Conservation (phyloP, 2,113 vertebrate species). For the Eurystomus gularis region DNA sequence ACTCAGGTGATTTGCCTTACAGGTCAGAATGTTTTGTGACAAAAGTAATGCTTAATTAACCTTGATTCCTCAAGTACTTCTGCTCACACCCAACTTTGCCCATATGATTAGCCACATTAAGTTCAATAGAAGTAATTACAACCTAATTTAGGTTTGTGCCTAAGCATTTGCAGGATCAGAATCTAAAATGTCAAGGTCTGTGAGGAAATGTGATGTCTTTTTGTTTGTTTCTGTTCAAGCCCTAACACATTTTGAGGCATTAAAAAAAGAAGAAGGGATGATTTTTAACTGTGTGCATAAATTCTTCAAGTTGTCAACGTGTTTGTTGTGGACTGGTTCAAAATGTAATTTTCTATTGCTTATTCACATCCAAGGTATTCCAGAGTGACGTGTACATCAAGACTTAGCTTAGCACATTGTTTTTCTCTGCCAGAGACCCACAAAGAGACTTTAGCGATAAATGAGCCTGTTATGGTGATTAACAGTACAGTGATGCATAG, state of each 20-base stretch:
- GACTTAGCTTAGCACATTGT: background rate
- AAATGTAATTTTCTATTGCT: background rate
- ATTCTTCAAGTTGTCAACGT: background rate
- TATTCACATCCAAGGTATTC: background rate
- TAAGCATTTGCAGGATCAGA: background rate
- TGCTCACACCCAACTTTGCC: background rate
- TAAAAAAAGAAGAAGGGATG: background rate
- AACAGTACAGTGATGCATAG: background rate
- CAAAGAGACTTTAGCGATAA: background rate
- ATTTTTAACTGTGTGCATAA: background rate
- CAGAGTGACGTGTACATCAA: background rate
- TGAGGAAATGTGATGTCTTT: background rate
- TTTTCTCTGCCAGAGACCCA: background rate
- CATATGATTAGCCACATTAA: background rate
- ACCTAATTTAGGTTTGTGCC: background rate
- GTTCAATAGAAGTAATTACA: background rate
- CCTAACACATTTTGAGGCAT: background rate
- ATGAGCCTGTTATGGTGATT: background rate
- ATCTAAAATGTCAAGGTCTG: background rate
- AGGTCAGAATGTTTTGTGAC: background rate
- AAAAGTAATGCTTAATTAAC: background rate
- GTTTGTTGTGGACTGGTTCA: background rate
- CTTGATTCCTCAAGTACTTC: background rate
- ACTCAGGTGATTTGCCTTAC: background rate
- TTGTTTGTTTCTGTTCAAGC: background rate